A percentile compares a stretch with the other conserved stretches of the same genome.
Conservation (phyloP, 2,113 vertebrate genomes). For the Hemiprocne comata region DNA sequence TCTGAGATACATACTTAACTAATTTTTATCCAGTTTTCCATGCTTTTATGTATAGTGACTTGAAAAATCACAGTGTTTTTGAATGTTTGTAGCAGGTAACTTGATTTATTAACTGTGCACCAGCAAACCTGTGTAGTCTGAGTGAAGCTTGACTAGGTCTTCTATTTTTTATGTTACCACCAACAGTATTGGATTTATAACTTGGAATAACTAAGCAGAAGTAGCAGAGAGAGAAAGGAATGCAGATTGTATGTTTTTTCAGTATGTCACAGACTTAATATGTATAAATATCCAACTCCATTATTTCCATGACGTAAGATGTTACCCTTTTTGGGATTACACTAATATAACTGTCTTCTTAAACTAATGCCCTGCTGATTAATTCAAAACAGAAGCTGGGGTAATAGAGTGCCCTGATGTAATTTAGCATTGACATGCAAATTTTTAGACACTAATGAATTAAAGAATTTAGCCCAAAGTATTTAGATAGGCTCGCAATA, state of each 20-base stretch:
- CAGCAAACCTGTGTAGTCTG: neutral
- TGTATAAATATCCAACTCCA: conserved; percentile 57
- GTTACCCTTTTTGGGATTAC: conserved; percentile 24
- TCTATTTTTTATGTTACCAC: neutral
- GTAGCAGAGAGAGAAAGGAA: conserved; percentile 17
- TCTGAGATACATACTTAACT: neutral
- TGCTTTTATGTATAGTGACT: neutral
- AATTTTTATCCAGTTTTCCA: neutral
- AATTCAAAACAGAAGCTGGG: conserved; percentile 38
- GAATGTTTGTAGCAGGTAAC: neutral
- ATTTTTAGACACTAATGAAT: neutral
- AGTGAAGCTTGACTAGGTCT: neutral
- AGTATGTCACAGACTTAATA: conserved; percentile 11
- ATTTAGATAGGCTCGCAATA: neutral
- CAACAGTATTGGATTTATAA: neutral
- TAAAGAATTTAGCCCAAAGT: neutral
- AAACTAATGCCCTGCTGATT: conserved; percentile 25
- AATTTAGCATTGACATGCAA: neutral
- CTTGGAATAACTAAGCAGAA: conserved; percentile 34
- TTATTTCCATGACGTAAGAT: conserved; percentile 52
- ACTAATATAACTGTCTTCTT: conserved; percentile 8
- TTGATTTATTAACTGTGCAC: neutral
- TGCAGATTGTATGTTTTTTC: conserved; percentile 31
- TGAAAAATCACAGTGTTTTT: neutral
- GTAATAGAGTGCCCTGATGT: neutral